Conservation (phyloP, 2,888 invertebrate species). For the Euproctis similis region DNA sequence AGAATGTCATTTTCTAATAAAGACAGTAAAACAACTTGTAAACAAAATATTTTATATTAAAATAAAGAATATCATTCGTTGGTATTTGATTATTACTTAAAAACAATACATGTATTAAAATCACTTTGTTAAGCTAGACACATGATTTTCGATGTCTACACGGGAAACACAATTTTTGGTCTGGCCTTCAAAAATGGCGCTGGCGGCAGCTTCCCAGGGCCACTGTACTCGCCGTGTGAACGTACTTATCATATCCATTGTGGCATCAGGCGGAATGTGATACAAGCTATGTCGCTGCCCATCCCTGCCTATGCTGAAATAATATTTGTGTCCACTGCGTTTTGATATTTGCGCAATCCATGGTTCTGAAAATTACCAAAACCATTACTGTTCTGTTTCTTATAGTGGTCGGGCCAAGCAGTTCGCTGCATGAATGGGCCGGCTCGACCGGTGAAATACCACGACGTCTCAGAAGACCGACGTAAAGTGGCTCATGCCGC, state of each 20-base stretch:
- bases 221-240: conserved; percentile 46
- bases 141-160: conserved; percentile 46
- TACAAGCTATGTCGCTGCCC: conserved; percentile 48
- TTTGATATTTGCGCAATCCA: conserved; percentile 64
- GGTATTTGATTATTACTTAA: too few species aligned
- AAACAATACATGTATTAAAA: too few species aligned
- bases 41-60: too few species aligned
- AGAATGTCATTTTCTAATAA: too few species aligned
- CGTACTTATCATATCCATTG: conserved; percentile 46
- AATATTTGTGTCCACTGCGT: conserved; percentile 50
- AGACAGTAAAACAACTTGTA: too few species aligned
- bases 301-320: conserved; percentile 42
- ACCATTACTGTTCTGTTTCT: neutral
- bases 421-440: too few species aligned
- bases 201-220: conserved; percentile 54
- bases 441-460: too few species aligned
- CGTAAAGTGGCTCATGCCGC: too few species aligned
- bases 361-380: conserved; percentile 45
- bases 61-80: too few species aligned
- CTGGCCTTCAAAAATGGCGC: conserved; percentile 44
- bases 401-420: too few species aligned
- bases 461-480: too few species aligned
- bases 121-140: conserved; percentile 16
- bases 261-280: conserved; percentile 43
- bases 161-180: conserved; percentile 37